Evolutionary conservation across 92 coral and sea anemone species (phyloP).

Genomic region (Parazoanthus darwini): DNA sequence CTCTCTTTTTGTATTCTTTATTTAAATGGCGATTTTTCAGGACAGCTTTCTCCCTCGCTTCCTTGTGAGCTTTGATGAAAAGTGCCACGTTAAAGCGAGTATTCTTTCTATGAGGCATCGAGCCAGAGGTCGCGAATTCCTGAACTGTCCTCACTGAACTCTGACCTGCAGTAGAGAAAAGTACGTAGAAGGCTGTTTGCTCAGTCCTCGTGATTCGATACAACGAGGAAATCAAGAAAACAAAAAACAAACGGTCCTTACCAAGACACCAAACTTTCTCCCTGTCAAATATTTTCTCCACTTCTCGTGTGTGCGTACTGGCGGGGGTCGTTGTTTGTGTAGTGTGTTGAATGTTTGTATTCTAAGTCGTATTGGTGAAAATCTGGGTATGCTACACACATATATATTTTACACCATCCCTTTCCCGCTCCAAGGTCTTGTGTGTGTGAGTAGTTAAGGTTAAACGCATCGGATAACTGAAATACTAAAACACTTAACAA

Average conservation of each 20-base stretch:
- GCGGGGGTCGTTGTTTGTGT: no score
- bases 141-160: background rate
- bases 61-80: constrained; percentile 48
- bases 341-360: no score
- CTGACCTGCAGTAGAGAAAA: constrained; percentile 10
- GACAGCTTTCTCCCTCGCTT: constrained; percentile 41
- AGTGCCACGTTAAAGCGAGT: constrained; percentile 30
- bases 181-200: background rate
- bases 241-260: background rate
- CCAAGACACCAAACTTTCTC: background rate
- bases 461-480: no score
- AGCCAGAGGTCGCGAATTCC: background rate
- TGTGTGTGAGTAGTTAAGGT: no score
- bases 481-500: no score
- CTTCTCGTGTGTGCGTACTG: background rate
- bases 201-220: background rate
- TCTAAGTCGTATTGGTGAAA: no score
- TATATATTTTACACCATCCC: no score
- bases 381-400: no score
- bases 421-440: no score
- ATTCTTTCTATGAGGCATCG: background rate
- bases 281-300: background rate
- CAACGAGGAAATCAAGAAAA: background rate
- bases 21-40: constrained; percentile 5
- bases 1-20: constrained; percentile 32